Evolutionary conservation across 2,888 invertebrate genomes (phyloP).

Genomic region (Dinocampus coccinellae): DNA sequence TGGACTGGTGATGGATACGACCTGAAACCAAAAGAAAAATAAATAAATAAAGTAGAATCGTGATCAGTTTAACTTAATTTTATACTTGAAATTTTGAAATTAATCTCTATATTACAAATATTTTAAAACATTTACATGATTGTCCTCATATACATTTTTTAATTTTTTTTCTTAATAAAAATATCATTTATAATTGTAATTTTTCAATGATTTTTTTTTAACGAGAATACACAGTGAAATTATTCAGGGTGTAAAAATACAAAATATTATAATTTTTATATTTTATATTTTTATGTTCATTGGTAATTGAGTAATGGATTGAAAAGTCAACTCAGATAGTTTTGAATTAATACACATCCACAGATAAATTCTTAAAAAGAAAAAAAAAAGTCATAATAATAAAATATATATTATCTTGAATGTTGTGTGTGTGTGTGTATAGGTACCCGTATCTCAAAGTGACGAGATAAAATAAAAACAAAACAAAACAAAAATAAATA

Average conservation of each 20-base stretch:
- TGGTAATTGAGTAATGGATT: background rate
- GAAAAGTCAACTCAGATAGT: background rate
- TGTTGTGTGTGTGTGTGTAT: background rate
- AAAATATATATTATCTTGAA: no score
- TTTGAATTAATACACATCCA: background rate
- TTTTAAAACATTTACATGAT: no score
- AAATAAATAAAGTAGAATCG: constrained; percentile 11
- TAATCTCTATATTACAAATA: background rate
- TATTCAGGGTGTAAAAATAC: no score
- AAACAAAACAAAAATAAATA: background rate
- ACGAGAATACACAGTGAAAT: no score
- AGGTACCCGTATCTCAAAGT: background rate
- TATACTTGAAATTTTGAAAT: background rate
- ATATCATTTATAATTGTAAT: no score
- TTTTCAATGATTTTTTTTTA: no score
- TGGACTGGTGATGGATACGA: constrained; percentile 67
- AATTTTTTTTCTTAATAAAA: no score
- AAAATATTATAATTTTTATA: no score
- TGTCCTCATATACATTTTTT: no score
- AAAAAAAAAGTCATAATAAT: no score
- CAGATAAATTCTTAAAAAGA: no score
- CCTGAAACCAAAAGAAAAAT: constrained; percentile 54
- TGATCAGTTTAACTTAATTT: background rate
- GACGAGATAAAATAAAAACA: no score
- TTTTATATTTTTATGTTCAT: background rate